Percentiles rank a stretch among this genome's conserved stretches.
These are phyloP conservation scores for Craseonycteris thonglongyai DNA, from an alignment of 2,113 vertebrate species.

Conservation along the genomic window DNA sequence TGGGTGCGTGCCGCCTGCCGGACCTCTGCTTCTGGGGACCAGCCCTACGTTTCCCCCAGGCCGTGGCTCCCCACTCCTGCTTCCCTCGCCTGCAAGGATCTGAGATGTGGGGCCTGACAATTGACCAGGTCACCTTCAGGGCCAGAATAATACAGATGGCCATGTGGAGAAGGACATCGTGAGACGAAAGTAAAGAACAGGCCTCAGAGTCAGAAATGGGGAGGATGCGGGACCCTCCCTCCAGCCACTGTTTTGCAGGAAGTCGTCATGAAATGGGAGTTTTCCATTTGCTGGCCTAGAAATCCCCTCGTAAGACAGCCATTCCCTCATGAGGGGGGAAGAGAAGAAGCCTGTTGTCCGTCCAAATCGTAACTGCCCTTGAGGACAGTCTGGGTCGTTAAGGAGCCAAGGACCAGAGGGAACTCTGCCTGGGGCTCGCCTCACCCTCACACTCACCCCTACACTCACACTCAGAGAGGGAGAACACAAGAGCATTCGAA, in stretches of 20 bases:
- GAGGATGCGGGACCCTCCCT: not conserved
- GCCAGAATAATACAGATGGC: too few relatives aligned
- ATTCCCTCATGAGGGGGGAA: not conserved
- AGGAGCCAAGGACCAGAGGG: not conserved
- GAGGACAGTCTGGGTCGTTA: not conserved
- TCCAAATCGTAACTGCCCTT: not conserved
- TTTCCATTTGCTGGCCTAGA: not conserved
- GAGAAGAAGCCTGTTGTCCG: not conserved
- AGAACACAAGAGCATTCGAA: not conserved
- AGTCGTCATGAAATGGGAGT: not conserved
- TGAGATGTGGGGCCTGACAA: not conserved
- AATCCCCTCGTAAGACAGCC: not conserved
- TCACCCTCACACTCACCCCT: fast-evolving
- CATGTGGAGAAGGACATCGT: fast-evolving
- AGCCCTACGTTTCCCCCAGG: not conserved
- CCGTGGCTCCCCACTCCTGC: not conserved
- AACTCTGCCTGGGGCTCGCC: not conserved
- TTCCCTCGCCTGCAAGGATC: fast-evolving
- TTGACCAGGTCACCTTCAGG: not conserved
- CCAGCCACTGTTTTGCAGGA: not conserved
- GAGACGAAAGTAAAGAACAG: not conserved
- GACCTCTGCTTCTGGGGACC: not conserved
- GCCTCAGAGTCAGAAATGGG: not conserved
- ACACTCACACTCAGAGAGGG: not conserved
- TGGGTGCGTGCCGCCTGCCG: not conserved